A percentile compares a stretch with the other conserved stretches of the same genome.
These are phyloP conservation scores for Lindbergichthys nudifrons DNA, from an alignment of 2,797 vertebrate genomes.

Conservation along the genomic window DNA sequence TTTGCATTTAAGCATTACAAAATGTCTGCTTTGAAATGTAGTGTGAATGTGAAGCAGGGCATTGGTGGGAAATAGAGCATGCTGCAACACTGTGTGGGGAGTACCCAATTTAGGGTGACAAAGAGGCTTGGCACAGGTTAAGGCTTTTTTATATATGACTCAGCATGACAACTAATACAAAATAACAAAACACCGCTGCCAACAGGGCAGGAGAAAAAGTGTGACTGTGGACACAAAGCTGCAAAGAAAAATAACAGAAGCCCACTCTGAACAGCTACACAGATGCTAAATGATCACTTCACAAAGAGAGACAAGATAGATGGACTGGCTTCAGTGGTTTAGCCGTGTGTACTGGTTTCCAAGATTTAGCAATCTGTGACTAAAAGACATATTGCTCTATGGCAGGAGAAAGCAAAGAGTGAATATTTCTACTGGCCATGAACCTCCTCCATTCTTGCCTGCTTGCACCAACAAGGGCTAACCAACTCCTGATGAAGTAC, in stretches of 20 bases:
- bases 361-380: conserved; percentile 36
- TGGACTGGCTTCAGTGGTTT: conserved; percentile 23
- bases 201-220: conserved; percentile 25
- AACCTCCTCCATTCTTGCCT: conserved; percentile 14
- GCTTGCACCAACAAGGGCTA: conserved; percentile 24
- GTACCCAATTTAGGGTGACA: conserved; percentile 49
- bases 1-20: conserved; percentile 42
- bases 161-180: conserved; percentile 58
- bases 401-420: conserved; percentile 24
- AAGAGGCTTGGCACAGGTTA: conserved; percentile 61
- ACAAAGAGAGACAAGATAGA: conserved; percentile 20
- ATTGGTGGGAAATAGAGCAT: conserved; percentile 13
- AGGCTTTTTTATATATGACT: conserved; percentile 58
- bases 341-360: conserved; percentile 2
- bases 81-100: conserved; percentile 47
- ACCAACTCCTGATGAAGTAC: conserved; percentile 38
- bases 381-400: conserved; percentile 28
- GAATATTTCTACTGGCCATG: conserved; percentile 30
- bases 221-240: conserved; percentile 24
- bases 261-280: conserved; percentile 24
- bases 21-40: conserved; percentile 55
- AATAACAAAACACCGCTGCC: conserved; percentile 39
- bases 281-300: conserved; percentile 32
- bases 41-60: conserved; percentile 41
- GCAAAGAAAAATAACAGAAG: not conserved